Base-by-base conservation (phyloP, 2,797 vertebrate genomes). In the Percopsis omiscomaycus region DNA sequence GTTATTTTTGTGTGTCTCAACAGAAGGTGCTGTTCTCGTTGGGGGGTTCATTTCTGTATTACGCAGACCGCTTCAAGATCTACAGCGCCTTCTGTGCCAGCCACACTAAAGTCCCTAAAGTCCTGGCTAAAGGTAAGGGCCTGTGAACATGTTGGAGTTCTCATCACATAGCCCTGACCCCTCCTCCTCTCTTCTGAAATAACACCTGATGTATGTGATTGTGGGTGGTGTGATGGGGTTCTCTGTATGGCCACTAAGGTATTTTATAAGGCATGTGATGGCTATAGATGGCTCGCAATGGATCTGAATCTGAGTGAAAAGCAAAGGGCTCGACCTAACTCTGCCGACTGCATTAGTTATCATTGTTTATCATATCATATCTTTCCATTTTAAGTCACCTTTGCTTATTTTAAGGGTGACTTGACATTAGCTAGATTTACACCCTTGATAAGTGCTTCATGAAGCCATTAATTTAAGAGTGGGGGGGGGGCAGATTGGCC, bases 21-120 rank as follows among this genome's bases (percentile, higher is more conserved):
- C 88, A 99, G 97, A 98, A 98, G 93, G 96, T 98, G 66, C 84
- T 99, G 9, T 99, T 99, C 87, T 99, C 97, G 9, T 87, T 99
- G 86, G 97, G 96, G 4, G 96, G 97, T n/a, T 98, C 97, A 2
- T 99, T 99, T 73, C 91, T 99, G 44, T 98, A 98, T 87, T 98
- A 99, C 0, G 97, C 97, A 0, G 97, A 99, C 82, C 95, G 96
- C 67, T 99, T 99, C 90, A 99, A 99, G 92, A 93, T 99, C 81
- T 99, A 99, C 92, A 98, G 97, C 88, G 96, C 97, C 79, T 99
- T 99, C 88, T 99, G 97, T 44, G 97, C 97, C 90, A 98, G 95
- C 84, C 97, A 99, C 87, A 98, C 97, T 0, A 98, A 98, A 83
- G 97, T 98, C 69, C 97, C 96, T 55, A 98, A 98, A 85, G 96